Evolutionary conservation across 2,888 invertebrate species (phyloP).

Genomic region (Dryadula phaetusa): DNA sequence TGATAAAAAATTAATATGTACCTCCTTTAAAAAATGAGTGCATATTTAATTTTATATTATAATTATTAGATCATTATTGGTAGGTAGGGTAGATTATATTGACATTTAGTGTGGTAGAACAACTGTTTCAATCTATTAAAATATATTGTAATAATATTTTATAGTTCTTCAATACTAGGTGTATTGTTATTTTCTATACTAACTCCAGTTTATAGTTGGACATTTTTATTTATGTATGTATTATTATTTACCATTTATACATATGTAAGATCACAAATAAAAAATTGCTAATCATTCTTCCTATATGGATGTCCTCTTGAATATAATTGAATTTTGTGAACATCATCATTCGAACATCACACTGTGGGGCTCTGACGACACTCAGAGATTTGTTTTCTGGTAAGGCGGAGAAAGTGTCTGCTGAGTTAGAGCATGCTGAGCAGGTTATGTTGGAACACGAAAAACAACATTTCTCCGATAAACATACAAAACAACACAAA

Average conservation of each 20-base stretch:
- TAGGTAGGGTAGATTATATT: neutral
- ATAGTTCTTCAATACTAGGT: neutral
- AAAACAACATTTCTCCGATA: conserved; percentile 74
- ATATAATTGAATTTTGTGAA: conserved; percentile 63
- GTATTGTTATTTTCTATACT: conserved; percentile 12
- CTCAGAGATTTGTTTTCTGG: conserved; percentile 81
- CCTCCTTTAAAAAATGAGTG: no score
- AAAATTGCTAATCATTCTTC: conserved; percentile 22
- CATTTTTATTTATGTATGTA: neutral
- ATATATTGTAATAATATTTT: neutral
- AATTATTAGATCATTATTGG: neutral
- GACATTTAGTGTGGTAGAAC: neutral
- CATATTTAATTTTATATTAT: neutral
- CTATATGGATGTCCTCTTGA: conserved; percentile 20
- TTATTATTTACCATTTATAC: neutral
- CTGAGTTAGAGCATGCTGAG: conserved; percentile 81
- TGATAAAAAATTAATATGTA: no score
- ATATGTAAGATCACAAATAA: neutral
- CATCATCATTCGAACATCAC: conserved; percentile 64
- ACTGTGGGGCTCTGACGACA: conserved; percentile 57
- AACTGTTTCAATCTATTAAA: neutral
- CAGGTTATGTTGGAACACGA: conserved; percentile 83
- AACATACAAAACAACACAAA: conserved; percentile 61
- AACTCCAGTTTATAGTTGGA: conserved; percentile 1
- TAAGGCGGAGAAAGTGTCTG: conserved; percentile 81